These are phyloP conservation scores for Syngnathus floridae DNA, from an alignment of 2,113 vertebrate genomes.

Conservation along the genomic window DNA sequence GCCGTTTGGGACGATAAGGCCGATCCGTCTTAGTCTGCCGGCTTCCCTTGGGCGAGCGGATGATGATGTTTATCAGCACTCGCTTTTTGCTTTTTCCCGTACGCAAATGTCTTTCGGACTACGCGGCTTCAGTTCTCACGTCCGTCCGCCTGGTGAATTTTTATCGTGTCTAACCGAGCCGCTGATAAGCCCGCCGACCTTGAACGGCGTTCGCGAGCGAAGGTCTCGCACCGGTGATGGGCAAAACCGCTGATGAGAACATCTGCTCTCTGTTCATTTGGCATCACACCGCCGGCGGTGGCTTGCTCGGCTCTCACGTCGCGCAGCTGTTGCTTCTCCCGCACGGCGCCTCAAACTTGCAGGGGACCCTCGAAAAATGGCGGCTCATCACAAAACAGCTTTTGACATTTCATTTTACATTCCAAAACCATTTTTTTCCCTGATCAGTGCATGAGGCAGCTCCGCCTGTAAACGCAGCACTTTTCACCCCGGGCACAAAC, in stretches of 20 bases:
- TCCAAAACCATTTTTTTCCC: no score
- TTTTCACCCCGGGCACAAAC: background rate
- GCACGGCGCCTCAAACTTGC: background rate
- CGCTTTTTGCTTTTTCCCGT: slow-evolving; percentile 18
- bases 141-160: background rate
- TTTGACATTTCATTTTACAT: no score
- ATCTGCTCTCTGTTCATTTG: slow-evolving; percentile 4
- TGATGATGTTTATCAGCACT: slow-evolving; percentile 41
- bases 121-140: slow-evolving; percentile 7
- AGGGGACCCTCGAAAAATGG: no score
- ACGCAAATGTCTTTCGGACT: slow-evolving; percentile 18
- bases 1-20: slow-evolving; percentile 36
- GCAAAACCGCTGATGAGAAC: background rate
- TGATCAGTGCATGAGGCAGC: no score
- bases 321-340: background rate
- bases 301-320: background rate
- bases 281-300: background rate
- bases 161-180: background rate
- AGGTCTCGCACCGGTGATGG: slow-evolving; percentile 1
- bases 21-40: slow-evolving; percentile 38
- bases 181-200: background rate
- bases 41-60: slow-evolving; percentile 4
- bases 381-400: no score
- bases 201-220: background rate
- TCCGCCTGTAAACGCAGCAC: no score